These are phyloP conservation scores for Drosophila ironensis DNA, from an alignment of 1,140 invertebrate genomes.

Conservation along the genomic window DNA sequence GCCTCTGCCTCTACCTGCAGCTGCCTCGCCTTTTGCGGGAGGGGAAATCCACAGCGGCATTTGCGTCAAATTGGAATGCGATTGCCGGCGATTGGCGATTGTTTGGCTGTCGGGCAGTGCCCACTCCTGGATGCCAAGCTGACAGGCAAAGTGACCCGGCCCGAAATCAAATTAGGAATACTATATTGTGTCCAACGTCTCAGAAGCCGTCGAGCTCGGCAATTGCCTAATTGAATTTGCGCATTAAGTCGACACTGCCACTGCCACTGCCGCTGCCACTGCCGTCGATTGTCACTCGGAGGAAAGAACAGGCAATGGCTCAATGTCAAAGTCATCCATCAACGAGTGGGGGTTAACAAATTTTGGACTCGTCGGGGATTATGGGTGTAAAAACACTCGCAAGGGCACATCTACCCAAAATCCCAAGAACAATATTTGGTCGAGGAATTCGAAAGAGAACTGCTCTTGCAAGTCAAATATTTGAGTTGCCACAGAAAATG, in stretches of 20 bases:
- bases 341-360: not conserved
- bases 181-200: not conserved
- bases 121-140: conserved; percentile 8
- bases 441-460: too few relatives aligned
- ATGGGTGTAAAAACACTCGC: too few relatives aligned
- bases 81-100: conserved; percentile 6
- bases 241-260: conserved; percentile 36
- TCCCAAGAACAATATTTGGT: too few relatives aligned
- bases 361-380: too few relatives aligned
- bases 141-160: conserved; percentile 30
- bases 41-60: not conserved
- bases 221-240: conserved; percentile 69
- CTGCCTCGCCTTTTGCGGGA: conserved; percentile 13
- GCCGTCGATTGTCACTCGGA: conserved; percentile 55
- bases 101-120: conserved; percentile 8
- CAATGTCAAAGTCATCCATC: conserved; percentile 60
- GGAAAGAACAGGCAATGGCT: not conserved
- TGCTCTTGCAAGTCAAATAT: too few relatives aligned
- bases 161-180: conserved; percentile 53
- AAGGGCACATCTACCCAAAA: too few relatives aligned
- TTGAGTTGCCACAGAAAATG: too few relatives aligned
- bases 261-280: too few relatives aligned
- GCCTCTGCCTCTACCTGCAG: conserved; percentile 62
- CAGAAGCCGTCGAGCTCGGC: conserved; percentile 17
- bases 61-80: conserved; percentile 38